Evolutionary conservation across 2,888 invertebrate genomes (phyloP), one percentile per base, ranked within the genome.

Genomic region (Amphiduros pacificus): DNA sequence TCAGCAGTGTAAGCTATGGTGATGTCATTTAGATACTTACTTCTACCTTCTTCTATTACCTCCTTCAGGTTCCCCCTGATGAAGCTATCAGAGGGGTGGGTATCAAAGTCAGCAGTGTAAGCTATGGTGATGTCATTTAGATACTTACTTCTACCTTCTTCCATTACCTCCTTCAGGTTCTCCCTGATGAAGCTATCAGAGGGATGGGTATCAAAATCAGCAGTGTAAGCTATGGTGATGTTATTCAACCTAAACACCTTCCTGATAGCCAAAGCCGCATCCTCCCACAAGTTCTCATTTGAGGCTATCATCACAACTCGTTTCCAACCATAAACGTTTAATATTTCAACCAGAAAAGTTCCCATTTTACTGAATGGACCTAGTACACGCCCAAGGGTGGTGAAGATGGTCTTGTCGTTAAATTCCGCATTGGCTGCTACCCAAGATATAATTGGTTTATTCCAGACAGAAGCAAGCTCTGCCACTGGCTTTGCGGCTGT

Each of bases 371-470:
- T 61, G 50, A 69, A 71, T 4, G 71, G 69, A 3, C 70, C 72
- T 22, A 72, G 60, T 2, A 62, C 66, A 11, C 72, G 55, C 17
- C 54, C 60, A 14, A 72, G 52, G n/a, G 72, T 72, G 24, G 64
- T 59, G 61, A 48, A 72, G 9, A 51, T 54, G 6, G 28, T n/a
- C 36, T 64, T 67, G 44, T 72, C 66, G 50, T 51, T 52, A 44
- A 72, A 63, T 17, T 62, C 62, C 1, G 68, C 62, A 55, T 69
- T 66, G n/a, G 69, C 64, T 0, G 71, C 70, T 52, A 67, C 71
- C 72, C 72, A 72, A 17, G 71, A 67, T 0, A 72, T 63, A 36
- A 73, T 59, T 17, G 72, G 71, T 50, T 65, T 68, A 66, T 72
- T 71, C 67, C 69, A 72, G 64, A 55, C 68, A n/a, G 71, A 67